A percentile compares a stretch with the other conserved stretches of the same genome.
Conservation (phyloP, 2,888 invertebrate genomes). For the Hololepta plana region DNA sequence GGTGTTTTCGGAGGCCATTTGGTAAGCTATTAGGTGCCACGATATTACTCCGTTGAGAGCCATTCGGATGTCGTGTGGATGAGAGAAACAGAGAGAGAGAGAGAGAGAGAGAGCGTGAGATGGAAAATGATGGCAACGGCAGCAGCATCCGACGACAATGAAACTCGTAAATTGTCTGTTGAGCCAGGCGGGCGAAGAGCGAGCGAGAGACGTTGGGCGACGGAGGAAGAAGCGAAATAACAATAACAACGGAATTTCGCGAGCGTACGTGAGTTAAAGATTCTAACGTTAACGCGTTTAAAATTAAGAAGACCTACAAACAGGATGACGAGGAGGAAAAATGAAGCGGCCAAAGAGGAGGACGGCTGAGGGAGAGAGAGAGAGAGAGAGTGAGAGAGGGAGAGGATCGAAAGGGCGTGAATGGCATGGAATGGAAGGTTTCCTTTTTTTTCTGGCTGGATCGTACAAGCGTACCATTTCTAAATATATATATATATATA, state of each 20-base stretch:
- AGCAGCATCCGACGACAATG: conserved; percentile 29
- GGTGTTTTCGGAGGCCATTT: conserved; percentile 55
- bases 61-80: conserved; percentile 20
- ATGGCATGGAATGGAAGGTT: too few species aligned
- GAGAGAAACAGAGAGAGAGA: conserved; percentile 2
- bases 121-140: too few species aligned
- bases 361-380: conserved; percentile 5
- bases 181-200: conserved; percentile 7
- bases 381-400: conserved; percentile 7
- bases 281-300: too few species aligned
- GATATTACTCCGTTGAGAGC: conserved; percentile 32
- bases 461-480: too few species aligned
- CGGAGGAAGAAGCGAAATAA: not conserved
- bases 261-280: too few species aligned
- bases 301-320: conserved; percentile 9
- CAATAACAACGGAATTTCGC: too few species aligned
- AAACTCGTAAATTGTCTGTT: conserved; percentile 27
- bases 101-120: conserved; percentile 2
- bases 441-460: too few species aligned
- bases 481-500: too few species aligned
- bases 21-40: conserved; percentile 46
- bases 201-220: too few species aligned
- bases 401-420: too few species aligned
- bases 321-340: conserved; percentile 3
- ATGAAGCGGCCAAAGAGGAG: conserved; percentile 1